Base-by-base conservation (phyloP, 2,888 invertebrate species). In the Oscheius sp. region DNA sequence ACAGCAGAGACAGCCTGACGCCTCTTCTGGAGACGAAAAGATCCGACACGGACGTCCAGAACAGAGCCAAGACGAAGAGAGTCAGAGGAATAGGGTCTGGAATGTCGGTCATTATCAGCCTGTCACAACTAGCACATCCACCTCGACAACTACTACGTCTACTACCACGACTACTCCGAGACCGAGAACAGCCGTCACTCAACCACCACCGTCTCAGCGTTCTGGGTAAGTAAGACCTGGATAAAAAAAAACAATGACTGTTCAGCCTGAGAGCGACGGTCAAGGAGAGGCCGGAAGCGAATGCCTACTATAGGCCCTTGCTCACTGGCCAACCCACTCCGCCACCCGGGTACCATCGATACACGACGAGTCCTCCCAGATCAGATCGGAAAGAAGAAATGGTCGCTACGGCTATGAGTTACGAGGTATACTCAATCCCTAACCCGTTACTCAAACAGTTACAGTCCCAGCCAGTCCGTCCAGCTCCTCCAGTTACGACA, bases 91-190 rank as follows among this genome's bases (percentile, higher is more conserved):
- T 60, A 7, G 68, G 32, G 51, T 65, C 29, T 51, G 51, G 65
- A 47, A 65, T 65, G 51, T 65, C 51, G 58, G 42, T 32, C 58
- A 53, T 50, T 37, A 55, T 29, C n/a, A 11, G 32, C 13, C 66
- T 55, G 58, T 47, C 29, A 63, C 21, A 50, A 63, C 50, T 5
- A 62, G 7, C 9, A 50, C 62, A 4, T 37, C 2, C 33, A 33
- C 59, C 5, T n/a, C 59, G 5, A 59, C 59, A 9, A 42, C 37
- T 29, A 62, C 62, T 4, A 66, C 55, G 5, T 51, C 70, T 37
- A 75, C 70, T 29, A 70, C 70, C 55, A 48, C 50, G 35, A 60
- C 75, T 51, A n/a, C 70, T 42, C 42, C 65, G 10, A n/a, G 9
- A 37, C 47, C 63, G 47, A 42, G 63, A 11, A 50, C 29, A 21